A percentile compares a stretch with the other conserved stretches of the same genome.
Evolutionary conservation across 2,113 vertebrate species (phyloP).

Genomic region (Nothobranchius kuhntae): DNA sequence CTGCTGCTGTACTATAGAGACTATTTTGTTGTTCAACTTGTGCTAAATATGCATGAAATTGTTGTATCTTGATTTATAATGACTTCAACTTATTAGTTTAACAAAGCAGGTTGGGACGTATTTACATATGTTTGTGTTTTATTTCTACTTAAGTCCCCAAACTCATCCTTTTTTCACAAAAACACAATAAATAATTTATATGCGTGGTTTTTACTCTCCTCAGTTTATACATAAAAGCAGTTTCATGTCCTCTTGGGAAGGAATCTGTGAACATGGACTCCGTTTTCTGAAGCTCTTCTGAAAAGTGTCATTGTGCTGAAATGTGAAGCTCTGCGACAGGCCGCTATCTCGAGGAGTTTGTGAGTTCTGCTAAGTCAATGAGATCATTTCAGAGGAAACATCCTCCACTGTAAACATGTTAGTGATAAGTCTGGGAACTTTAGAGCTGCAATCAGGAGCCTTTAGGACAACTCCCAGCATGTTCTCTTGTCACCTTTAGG

Average conservation of each 20-base stretch:
- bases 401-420: background rate
- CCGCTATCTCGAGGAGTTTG: too few species aligned
- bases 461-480: background rate
- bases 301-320: background rate
- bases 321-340: background rate
- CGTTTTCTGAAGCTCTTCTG: background rate
- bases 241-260: background rate
- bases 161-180: background rate
- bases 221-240: background rate
- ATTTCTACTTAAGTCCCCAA: background rate
- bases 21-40: slow-evolving; percentile 18
- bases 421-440: background rate
- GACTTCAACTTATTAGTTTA: background rate
- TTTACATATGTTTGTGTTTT: too few species aligned
- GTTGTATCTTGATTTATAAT: background rate
- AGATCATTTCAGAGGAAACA: background rate
- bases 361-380: background rate
- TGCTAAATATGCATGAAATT: slow-evolving; percentile 20
- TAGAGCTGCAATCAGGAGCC: background rate
- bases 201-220: background rate
- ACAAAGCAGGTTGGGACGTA: background rate
- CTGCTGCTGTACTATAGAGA: slow-evolving; percentile 21
- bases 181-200: background rate
- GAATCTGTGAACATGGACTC: background rate
- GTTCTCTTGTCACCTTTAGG: background rate